Conservation (phyloP, 2,888 invertebrate genomes). For the Andrena trimmerana region DNA sequence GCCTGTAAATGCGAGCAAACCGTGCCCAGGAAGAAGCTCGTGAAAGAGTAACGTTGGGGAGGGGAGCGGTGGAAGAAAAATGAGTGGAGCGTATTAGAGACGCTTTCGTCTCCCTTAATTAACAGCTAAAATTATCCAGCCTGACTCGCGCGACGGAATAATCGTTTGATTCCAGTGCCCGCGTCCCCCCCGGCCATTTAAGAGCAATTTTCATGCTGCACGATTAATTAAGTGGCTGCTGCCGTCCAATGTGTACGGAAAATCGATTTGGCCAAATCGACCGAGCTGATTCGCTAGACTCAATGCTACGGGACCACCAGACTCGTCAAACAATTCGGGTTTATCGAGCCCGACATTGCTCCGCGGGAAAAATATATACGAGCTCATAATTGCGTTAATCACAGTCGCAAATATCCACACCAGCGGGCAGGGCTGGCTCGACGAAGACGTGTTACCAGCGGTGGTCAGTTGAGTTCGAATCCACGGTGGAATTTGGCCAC, state of each 20-base stretch:
- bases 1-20: slow-evolving; percentile 18
- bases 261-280: slow-evolving; percentile 42
- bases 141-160: slow-evolving; percentile 12
- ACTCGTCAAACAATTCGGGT: slow-evolving; percentile 17
- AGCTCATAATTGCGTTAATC: slow-evolving; percentile 36
- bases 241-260: not conserved
- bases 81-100: slow-evolving; percentile 27
- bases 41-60: slow-evolving; percentile 22
- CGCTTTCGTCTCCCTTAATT: slow-evolving; percentile 48
- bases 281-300: slow-evolving; percentile 20
- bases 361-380: slow-evolving; percentile 16
- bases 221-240: slow-evolving; percentile 39
- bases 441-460: not conserved
- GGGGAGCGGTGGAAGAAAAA: slow-evolving; percentile 28
- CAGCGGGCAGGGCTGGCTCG: not conserved
- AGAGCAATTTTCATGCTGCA: slow-evolving; percentile 27
- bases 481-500: slow-evolving; percentile 2
- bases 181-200: slow-evolving; percentile 4
- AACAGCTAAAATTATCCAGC: slow-evolving; percentile 41
- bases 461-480: not conserved
- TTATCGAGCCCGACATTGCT: not conserved
- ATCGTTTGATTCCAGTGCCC: slow-evolving; percentile 9
- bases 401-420: slow-evolving; percentile 32
- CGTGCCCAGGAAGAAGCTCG: not conserved
- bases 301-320: not conserved